Percentiles rank a stretch among this genome's conserved stretches.
Evolutionary conservation across 2,113 vertebrate genomes (phyloP).

Genomic region (Planiliza haematocheilus): DNA sequence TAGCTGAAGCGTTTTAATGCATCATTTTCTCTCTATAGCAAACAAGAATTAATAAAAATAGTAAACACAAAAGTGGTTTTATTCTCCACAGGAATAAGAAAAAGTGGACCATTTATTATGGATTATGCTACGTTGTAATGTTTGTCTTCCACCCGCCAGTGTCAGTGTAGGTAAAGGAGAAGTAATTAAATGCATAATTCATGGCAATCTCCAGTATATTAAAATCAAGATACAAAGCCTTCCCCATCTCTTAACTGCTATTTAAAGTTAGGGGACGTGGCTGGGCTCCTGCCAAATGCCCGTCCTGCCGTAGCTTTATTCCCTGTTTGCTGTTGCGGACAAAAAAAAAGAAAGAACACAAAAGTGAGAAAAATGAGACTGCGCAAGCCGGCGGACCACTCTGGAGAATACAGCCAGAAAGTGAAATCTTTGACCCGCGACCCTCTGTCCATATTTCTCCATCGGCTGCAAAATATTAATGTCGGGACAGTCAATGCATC

Average conservation of each 20-base stretch:
- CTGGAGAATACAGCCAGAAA: slow-evolving; percentile 2
- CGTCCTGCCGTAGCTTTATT: slow-evolving; percentile 9
- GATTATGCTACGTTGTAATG: not conserved
- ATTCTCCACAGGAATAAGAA: not conserved
- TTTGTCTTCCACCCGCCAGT: not conserved
- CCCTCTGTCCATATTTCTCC: not conserved
- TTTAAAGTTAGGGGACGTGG: slow-evolving; percentile 7
- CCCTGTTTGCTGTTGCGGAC: not conserved
- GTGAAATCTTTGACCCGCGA: not conserved
- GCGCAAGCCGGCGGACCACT: not conserved
- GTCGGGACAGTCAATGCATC: not conserved
- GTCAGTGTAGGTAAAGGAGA: not conserved
- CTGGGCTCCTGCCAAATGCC: slow-evolving; percentile 6
- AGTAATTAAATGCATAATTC: slow-evolving; percentile 18
- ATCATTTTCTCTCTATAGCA: not conserved
- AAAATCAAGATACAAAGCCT: slow-evolving; percentile 21
- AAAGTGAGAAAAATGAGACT: not conserved
- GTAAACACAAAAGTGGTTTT: not conserved
- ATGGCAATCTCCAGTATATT: slow-evolving; percentile 1
- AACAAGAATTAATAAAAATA: not conserved
- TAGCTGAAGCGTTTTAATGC: slow-evolving; percentile 4
- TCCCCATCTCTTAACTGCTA: slow-evolving; percentile 1
- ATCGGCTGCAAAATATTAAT: not conserved
- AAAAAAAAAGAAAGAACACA: not conserved
- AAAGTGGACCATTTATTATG: no score